These are phyloP conservation scores for Nothoprocta perdicaria DNA, from an alignment of 2,113 vertebrate genomes.

Conservation along the genomic window DNA sequence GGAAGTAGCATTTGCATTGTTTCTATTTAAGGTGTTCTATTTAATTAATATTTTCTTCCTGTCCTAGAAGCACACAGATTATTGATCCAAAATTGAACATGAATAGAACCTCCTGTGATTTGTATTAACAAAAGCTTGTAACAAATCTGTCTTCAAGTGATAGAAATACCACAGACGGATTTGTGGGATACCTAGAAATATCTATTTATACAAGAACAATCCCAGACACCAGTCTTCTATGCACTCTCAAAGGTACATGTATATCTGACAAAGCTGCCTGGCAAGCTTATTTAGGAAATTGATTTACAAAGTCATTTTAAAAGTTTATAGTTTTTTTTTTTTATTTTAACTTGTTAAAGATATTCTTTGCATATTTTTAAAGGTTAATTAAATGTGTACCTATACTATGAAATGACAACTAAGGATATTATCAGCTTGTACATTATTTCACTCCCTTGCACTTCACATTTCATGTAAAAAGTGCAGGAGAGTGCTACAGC, in stretches of 20 bases:
- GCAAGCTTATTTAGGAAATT: slow-evolving; percentile 40
- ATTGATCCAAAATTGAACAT: neutral
- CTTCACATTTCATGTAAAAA: neutral
- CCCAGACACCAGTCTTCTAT: slow-evolving; percentile 21
- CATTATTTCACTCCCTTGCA: neutral
- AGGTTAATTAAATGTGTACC: neutral
- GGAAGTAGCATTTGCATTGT: neutral
- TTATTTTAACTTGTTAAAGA: slow-evolving; percentile 5
- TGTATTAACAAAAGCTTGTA: slow-evolving; percentile 1
- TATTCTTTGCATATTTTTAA: neutral
- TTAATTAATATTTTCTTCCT: neutral
- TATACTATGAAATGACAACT: neutral
- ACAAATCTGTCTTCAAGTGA: neutral
- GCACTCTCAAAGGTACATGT: slow-evolving; percentile 46
- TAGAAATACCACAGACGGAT: slow-evolving; percentile 33
- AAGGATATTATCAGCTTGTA: neutral
- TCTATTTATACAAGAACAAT: slow-evolving; percentile 39
- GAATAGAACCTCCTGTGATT: neutral
- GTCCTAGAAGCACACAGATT: neutral
- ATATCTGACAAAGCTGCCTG: slow-evolving; percentile 38
- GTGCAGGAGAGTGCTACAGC: neutral
- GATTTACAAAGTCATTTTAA: slow-evolving; percentile 62
- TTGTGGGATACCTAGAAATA: slow-evolving; percentile 36
- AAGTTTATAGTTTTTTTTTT: slow-evolving; percentile 42
- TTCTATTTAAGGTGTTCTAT: neutral